Percentiles rank a stretch among this genome's conserved stretches.
Evolutionary conservation across 2,888 invertebrate genomes (phyloP).

Genomic region (Nomada fabriciana): DNA sequence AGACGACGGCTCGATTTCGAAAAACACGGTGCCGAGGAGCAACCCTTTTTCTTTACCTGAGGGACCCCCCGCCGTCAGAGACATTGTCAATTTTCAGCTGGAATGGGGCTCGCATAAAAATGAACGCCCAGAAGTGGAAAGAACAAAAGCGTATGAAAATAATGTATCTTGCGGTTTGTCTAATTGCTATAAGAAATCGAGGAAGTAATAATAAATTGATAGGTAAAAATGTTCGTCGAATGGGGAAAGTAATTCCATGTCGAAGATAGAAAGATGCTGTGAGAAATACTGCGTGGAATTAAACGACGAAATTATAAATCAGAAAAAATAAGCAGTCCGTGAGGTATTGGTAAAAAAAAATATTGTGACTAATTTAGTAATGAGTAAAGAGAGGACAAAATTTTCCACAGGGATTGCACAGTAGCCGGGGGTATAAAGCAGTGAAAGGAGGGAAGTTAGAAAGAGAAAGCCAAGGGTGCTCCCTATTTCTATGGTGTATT

Average conservation of each 20-base stretch:
- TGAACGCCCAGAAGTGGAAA: neutral
- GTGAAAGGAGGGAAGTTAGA: neutral
- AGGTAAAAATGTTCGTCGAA: too few species aligned
- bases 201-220: too few species aligned
- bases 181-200: too few species aligned
- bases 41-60: slow-evolving; percentile 40
- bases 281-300: too few species aligned
- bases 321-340: too few species aligned
- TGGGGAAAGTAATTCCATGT: too few species aligned
- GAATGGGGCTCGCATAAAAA: slow-evolving; percentile 15
- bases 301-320: neutral
- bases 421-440: neutral
- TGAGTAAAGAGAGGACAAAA: neutral
- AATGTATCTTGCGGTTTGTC: too few species aligned
- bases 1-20: slow-evolving; percentile 20
- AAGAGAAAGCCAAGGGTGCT: neutral
- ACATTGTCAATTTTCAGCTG: slow-evolving; percentile 5
- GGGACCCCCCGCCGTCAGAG: neutral
- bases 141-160: neutral
- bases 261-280: too few species aligned
- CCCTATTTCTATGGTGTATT: slow-evolving; percentile 61
- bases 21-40: neutral
- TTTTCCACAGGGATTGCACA: neutral
- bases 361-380: neutral
- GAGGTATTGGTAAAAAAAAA: too few species aligned